These are phyloP conservation scores for Drosophila varians DNA, from an alignment of 1,140 invertebrate genomes.

Conservation along the genomic window DNA sequence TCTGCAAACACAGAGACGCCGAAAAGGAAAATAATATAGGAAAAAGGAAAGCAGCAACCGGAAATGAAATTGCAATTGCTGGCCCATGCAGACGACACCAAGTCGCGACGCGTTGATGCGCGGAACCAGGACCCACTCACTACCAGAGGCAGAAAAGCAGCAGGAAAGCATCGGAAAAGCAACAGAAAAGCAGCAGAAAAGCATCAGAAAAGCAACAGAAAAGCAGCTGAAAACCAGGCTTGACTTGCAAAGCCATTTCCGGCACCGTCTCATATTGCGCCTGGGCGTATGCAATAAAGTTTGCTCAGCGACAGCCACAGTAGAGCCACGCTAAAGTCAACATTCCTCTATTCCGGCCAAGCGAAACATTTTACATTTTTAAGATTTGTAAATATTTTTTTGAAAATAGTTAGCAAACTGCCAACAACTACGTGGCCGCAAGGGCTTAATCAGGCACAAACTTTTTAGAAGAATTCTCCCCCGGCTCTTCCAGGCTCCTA, in stretches of 20 bases:
- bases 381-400: not conserved
- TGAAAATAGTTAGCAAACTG: not conserved
- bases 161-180: not conserved
- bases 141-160: slow-evolving; percentile 3
- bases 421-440: slow-evolving; percentile 26
- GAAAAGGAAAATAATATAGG: not conserved
- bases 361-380: not conserved
- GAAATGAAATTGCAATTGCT: slow-evolving; percentile 80
- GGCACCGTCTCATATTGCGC: slow-evolving; percentile 59
- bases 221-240: slow-evolving; percentile 28
- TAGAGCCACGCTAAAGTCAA: slow-evolving; percentile 19
- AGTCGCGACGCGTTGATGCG: slow-evolving; percentile 75
- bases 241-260: slow-evolving; percentile 62
- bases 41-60: slow-evolving; percentile 40
- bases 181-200: not conserved
- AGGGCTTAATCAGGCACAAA: slow-evolving; percentile 55
- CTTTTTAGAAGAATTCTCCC: slow-evolving; percentile 49
- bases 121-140: not conserved
- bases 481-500: slow-evolving; percentile 14
- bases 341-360: not conserved
- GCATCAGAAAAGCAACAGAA: slow-evolving; percentile 10
- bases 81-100: slow-evolving; percentile 69
- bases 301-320: slow-evolving; percentile 28
- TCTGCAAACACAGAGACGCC: slow-evolving; percentile 33
- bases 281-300: slow-evolving; percentile 68